These are phyloP conservation scores for Alloplasta piceator DNA, from an alignment of 2,888 invertebrate genomes.

Conservation along the genomic window DNA sequence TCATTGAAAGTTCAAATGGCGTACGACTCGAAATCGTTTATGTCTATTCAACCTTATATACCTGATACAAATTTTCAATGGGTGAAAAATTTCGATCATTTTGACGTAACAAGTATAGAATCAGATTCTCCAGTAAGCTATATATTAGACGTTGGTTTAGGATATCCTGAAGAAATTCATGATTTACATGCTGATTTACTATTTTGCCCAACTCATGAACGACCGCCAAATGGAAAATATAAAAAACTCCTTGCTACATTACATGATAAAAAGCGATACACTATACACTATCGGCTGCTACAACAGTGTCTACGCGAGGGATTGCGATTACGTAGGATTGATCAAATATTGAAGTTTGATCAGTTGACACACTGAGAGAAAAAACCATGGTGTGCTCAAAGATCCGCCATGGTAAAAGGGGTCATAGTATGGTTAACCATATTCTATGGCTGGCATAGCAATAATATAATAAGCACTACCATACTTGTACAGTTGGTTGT, in stretches of 20 bases:
- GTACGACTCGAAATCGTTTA: too few relatives aligned
- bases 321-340: slow-evolving; percentile 72
- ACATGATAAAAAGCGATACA: too few relatives aligned
- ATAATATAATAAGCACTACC: too few relatives aligned
- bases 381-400: too few relatives aligned
- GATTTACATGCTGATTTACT: slow-evolving; percentile 66
- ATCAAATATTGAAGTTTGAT: slow-evolving; percentile 77
- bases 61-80: slow-evolving; percentile 75
- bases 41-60: too few relatives aligned
- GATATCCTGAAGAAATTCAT: slow-evolving; percentile 79
- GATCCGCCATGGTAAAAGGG: too few relatives aligned
- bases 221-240: neutral
- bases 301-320: slow-evolving; percentile 71
- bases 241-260: neutral
- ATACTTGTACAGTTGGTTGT: too few relatives aligned
- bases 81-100: slow-evolving; percentile 51
- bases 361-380: too few relatives aligned
- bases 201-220: slow-evolving; percentile 70
- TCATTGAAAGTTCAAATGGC: too few relatives aligned
- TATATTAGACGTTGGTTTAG: slow-evolving; percentile 82
- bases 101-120: slow-evolving; percentile 29
- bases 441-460: too few relatives aligned
- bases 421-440: too few relatives aligned
- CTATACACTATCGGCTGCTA: neutral
- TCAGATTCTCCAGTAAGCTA: slow-evolving; percentile 73